A percentile compares a stretch with the other conserved stretches of the same genome.
Conservation (phyloP, 2,797 vertebrate species). For the Pristis pectinata region DNA sequence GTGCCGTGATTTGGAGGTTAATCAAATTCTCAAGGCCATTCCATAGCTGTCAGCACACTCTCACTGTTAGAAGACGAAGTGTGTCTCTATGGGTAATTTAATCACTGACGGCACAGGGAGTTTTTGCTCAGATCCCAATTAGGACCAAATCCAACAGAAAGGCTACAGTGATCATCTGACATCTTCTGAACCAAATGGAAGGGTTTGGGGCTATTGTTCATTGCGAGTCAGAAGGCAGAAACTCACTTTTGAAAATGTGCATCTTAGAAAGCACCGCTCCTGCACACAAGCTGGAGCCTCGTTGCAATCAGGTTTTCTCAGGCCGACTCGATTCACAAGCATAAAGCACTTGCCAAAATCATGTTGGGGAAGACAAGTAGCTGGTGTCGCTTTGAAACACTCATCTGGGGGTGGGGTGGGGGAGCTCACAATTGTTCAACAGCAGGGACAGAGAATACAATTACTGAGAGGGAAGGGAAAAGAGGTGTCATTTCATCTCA, state of each 20-base stretch:
- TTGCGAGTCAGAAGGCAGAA: not conserved
- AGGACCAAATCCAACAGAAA: not conserved
- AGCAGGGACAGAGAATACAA: not conserved
- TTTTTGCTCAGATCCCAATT: not conserved
- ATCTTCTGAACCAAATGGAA: not conserved
- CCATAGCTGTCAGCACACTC: not conserved
- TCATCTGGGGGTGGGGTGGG: not conserved
- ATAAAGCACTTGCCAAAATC: not conserved
- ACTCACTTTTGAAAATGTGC: not conserved
- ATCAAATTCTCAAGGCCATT: slow-evolving; percentile 33
- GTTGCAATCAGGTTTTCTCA: not conserved
- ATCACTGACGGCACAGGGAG: not conserved
- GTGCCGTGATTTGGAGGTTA: not conserved
- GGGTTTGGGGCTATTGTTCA: not conserved
- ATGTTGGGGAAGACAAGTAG: not conserved
- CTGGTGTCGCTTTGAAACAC: not conserved
- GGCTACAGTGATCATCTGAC: not conserved
- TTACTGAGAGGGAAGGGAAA: no score
- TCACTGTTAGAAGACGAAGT: not conserved
- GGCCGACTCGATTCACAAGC: not conserved
- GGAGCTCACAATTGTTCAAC: not conserved
- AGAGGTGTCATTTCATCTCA: no score
- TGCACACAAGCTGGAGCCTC: not conserved
- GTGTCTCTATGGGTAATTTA: not conserved
- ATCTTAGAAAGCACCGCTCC: not conserved